These are phyloP conservation scores for Burhinus oedicnemus DNA, from an alignment of 2,113 vertebrate genomes.

Conservation along the genomic window DNA sequence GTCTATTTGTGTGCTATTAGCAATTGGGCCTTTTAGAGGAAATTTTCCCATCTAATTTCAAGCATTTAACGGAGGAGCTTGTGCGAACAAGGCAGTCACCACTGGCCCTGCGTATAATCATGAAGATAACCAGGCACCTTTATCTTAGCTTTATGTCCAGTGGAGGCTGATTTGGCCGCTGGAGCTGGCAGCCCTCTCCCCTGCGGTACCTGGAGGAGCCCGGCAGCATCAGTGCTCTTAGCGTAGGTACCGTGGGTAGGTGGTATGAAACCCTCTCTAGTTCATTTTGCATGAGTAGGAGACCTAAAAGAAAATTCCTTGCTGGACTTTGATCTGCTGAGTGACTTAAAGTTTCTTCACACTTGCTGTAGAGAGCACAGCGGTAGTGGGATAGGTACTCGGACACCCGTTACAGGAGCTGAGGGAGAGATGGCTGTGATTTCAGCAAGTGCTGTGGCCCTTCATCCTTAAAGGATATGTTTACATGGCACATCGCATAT, in stretches of 20 bases:
- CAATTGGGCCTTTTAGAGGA: background rate
- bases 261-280: background rate
- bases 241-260: background rate
- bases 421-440: background rate
- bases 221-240: background rate
- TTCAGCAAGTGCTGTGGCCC: background rate
- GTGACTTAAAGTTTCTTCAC: background rate
- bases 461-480: background rate
- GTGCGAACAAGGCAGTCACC: background rate
- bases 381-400: fast-evolving
- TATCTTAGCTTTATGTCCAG: background rate
- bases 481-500: fast-evolving
- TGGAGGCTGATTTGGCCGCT: fast-evolving
- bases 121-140: background rate
- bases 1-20: background rate
- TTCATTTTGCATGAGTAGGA: background rate
- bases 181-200: background rate
- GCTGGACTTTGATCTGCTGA: background rate
- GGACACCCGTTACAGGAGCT: fast-evolving
- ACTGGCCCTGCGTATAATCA: background rate
- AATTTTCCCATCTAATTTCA: background rate
- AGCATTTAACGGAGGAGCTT: background rate
- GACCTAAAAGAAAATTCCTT: background rate
- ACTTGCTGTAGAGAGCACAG: background rate
- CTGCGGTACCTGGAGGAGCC: background rate